Conservation (phyloP, 1,140 invertebrate species). For the Metopolophium dirhodum region DNA sequence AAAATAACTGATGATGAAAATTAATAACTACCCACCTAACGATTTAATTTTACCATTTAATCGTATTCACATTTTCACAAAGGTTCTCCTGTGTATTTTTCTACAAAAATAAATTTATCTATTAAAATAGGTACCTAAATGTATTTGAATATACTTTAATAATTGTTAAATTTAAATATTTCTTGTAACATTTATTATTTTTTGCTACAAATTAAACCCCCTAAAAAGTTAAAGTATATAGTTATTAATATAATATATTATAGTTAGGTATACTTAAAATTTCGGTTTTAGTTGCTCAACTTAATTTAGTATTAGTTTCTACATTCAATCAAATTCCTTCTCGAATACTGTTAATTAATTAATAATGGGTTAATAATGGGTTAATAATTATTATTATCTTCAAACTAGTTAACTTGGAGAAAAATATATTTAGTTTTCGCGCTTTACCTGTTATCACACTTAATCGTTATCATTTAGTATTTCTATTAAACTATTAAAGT, state of each 20-base stretch:
- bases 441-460: no score
- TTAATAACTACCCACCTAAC: neutral
- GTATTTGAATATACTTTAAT: neutral
- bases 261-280: no score
- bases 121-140: neutral
- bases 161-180: no score
- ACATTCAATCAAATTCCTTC: no score
- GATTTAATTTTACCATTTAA: neutral
- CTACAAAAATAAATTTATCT: no score
- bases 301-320: neutral
- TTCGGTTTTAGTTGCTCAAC: no score
- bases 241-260: neutral
- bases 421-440: neutral
- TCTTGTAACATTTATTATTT: no score
- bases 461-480: no score
- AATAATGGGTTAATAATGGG: no score
- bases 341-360: neutral
- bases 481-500: no score
- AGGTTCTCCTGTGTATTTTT: no score
- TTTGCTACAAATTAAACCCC: neutral
- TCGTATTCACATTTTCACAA: no score
- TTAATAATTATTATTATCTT: neutral
- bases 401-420: neutral
- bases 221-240: neutral
- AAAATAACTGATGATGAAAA: neutral